Evolutionary conservation across 2,888 invertebrate genomes (phyloP), one percentile per base, ranked within the genome.

Genomic region (Melangyna quadrimaculata): DNA sequence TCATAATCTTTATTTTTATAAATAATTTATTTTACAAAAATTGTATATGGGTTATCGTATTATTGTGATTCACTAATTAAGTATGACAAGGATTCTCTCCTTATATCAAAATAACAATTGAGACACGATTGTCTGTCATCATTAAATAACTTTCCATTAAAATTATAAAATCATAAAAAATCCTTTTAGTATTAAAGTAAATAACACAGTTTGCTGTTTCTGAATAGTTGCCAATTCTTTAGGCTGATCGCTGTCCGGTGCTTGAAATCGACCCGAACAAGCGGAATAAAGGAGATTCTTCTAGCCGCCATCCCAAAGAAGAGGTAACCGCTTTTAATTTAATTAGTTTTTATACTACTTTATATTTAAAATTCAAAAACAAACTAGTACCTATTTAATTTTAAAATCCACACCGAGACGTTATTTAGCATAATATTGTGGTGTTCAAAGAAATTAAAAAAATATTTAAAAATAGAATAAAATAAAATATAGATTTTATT

Each of bases 131-230:
- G 32, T 57, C 48, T 78, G 51, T 10, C 10, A 14, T 45, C 43
- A 51, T 69, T 40, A 51, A 67, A 67, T 69, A 48, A 55, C 14
- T n/a, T 65, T 17, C 29, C 45, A 65, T 45, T 14, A 70, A 70
- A 48, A 57, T 59, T n/a, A 22, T 35, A 37, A 51, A 37, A 67
- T 59, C 48, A 75, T 40, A 70, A 71, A 75, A 79, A 59, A 75
- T 74, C 10, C 67, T 51, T 73, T 78, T 72, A 81, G 81, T 81
- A 65, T 78, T 77, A 81, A 86, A 86, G 77, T 81, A 89, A 92
- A 92, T 92, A 92, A 92, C 90, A 89, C 88, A 90, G 91, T 92
- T 91, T 94, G 94, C 93, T 94, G 94, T 94, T 94, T 94, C 91
- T 92, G 91, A 91, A 92, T 92, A 92, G 92, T 92, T 91, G 90